Evolutionary conservation across 1,140 invertebrate genomes (phyloP), one percentile per base, ranked within the genome.

Genomic region (Eciton burchellii): DNA sequence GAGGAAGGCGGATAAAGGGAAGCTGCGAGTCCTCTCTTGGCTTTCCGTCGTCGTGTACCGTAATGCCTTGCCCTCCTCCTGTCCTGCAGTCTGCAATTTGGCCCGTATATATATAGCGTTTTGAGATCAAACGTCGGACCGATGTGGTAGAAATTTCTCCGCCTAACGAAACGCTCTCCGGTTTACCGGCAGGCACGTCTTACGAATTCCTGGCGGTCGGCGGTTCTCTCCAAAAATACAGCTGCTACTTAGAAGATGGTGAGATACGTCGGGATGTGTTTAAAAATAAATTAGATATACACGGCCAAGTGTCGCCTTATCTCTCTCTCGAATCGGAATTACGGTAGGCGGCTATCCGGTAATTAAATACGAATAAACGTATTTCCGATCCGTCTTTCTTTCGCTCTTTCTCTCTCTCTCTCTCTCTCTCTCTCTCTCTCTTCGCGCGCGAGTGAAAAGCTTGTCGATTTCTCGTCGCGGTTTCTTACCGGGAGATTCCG

Each of bases 361-460:
- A 76, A 65, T 76, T 63, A 76, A 65, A 76, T 49, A 41, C 74
- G 62, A 68, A 49, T 76, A 65, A 76, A 63, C 21, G 72, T 76
- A 74, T 63, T n/a, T 35, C 19, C 16, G 62, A 76, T 54, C 26
- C 52, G n/a, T n/a, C n/a, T n/a, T n/a, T n/a, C n/a, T n/a, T n/a
- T n/a, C n/a, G n/a, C n/a, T n/a, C n/a, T n/a, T n/a, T n/a, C n/a
- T n/a, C n/a, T n/a, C n/a, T n/a, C n/a, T n/a, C n/a, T n/a, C n/a
- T n/a, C n/a, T n/a, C n/a, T n/a, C n/a, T n/a, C n/a, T n/a, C n/a
- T n/a, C n/a, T n/a, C n/a, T n/a, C n/a, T n/a, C n/a, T n/a, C n/a
- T 19, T 4, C 60, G 16, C 60, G n/a, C 24, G 14, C 72, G 9
- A n/a, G 26, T 52, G 72, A 60, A 54, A 73, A 29, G 14, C 41